Evolutionary conservation across 2,797 vertebrate species (phyloP).

Genomic region (Salmo trutta): DNA sequence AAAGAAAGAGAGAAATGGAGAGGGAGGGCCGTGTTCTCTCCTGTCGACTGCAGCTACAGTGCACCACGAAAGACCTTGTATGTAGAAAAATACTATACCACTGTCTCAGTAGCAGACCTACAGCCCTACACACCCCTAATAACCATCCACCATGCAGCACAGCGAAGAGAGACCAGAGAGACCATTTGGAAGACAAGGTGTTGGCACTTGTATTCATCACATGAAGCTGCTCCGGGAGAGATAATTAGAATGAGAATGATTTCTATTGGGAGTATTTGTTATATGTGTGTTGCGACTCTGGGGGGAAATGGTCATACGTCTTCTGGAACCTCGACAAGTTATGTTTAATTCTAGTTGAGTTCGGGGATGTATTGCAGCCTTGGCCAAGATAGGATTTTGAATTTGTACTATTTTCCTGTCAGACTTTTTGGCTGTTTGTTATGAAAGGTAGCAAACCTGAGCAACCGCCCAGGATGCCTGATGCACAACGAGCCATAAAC

Average conservation of each 20-base stretch:
- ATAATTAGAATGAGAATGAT: slow-evolving; percentile 76
- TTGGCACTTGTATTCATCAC: slow-evolving; percentile 74
- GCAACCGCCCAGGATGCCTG: slow-evolving; percentile 63
- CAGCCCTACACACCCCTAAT: background rate
- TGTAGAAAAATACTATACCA: slow-evolving; percentile 22
- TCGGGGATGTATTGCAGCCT: slow-evolving; percentile 64
- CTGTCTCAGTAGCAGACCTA: slow-evolving; percentile 27
- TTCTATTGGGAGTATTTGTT: slow-evolving; percentile 51
- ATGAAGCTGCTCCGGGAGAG: slow-evolving; percentile 33
- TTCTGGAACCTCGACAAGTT: slow-evolving; percentile 65
- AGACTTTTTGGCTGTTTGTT: slow-evolving; percentile 52
- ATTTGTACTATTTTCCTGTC: slow-evolving; percentile 65
- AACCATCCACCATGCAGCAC: background rate
- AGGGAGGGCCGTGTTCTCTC: slow-evolving; percentile 18
- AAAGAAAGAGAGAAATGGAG: slow-evolving; percentile 27
- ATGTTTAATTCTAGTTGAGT: slow-evolving; percentile 61
- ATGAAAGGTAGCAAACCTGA: slow-evolving; percentile 61
- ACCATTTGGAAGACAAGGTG: slow-evolving; percentile 63
- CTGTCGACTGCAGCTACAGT: slow-evolving; percentile 32
- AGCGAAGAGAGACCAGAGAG: slow-evolving; percentile 20
- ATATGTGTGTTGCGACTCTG: slow-evolving; percentile 26
- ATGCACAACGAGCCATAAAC: slow-evolving; percentile 70
- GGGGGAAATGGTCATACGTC: slow-evolving; percentile 49
- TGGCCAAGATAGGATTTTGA: slow-evolving; percentile 69
- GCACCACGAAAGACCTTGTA: slow-evolving; percentile 20